Evolutionary conservation across 2,113 vertebrate genomes (phyloP).

Genomic region (Apus apus): DNA sequence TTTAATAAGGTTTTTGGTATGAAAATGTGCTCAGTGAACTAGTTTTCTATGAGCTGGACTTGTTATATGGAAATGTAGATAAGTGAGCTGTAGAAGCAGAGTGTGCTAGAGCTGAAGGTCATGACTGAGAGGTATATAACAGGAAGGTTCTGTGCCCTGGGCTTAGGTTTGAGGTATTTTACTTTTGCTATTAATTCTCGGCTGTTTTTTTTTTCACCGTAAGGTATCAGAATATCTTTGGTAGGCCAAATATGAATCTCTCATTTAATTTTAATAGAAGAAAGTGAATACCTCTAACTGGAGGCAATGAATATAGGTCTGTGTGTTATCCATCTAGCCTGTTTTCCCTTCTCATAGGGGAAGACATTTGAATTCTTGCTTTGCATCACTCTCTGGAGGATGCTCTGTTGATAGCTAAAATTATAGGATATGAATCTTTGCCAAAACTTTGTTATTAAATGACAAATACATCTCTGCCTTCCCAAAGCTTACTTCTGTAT

Average conservation of each 20-base stretch:
- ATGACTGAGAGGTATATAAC: not conserved
- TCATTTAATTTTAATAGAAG: not conserved
- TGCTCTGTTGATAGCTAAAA: not conserved
- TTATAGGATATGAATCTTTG: not conserved
- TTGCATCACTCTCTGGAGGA: not conserved
- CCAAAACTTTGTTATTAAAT: not conserved
- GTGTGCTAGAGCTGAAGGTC: not conserved
- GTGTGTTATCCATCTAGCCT: not conserved
- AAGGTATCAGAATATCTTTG: not conserved
- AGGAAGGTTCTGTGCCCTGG: not conserved
- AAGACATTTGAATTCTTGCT: not conserved
- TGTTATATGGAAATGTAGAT: not conserved
- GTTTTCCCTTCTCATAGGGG: not conserved
- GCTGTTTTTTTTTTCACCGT: not conserved
- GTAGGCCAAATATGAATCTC: not conserved
- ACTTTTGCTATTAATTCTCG: not conserved
- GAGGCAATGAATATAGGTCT: not conserved
- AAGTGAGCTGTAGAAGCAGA: not conserved
- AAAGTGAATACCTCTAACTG: not conserved
- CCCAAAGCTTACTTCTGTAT: not conserved
- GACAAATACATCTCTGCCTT: not conserved
- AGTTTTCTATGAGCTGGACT: not conserved
- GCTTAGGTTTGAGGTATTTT: not conserved
- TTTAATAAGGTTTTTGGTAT: slow-evolving; percentile 48
- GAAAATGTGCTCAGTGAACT: not conserved